Evolutionary conservation across 2,888 invertebrate genomes (phyloP).

Genomic region (Amiota mariae): DNA sequence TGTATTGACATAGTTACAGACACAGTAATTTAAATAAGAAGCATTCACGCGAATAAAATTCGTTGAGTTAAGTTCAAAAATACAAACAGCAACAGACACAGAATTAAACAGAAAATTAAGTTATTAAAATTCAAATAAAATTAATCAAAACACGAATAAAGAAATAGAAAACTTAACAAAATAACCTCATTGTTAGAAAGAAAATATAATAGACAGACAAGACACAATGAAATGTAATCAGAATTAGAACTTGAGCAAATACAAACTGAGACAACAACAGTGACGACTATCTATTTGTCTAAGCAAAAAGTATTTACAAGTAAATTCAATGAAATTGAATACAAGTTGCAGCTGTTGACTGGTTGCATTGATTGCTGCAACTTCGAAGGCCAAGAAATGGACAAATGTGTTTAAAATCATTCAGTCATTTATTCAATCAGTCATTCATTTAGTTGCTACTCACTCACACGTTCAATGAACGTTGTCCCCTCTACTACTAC

Average conservation of each 20-base stretch:
- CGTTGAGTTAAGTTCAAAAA: neutral
- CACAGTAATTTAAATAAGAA: neutral
- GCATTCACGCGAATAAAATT: neutral
- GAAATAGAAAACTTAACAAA: too few species aligned
- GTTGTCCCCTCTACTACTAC: too few species aligned
- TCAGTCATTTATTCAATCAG: neutral
- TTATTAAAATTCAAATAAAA: slow-evolving; percentile 11
- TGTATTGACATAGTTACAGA: slow-evolving; percentile 23
- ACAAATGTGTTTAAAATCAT: neutral
- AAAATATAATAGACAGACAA: too few species aligned
- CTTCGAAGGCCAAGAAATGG: neutral
- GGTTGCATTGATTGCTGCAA: neutral
- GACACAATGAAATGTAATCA: too few species aligned
- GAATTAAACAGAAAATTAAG: neutral
- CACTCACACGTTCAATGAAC: slow-evolving; percentile 1
- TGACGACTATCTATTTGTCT: neutral
- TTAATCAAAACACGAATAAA: neutral
- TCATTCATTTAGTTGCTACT: neutral
- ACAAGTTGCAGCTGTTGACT: slow-evolving; percentile 5
- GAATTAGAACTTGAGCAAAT: too few species aligned
- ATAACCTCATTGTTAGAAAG: too few species aligned
- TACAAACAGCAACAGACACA: neutral
- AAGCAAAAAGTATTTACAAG: neutral
- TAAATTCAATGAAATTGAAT: neutral
- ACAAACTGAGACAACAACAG: neutral